These are phyloP conservation scores for Rhinoraja longicauda DNA, from an alignment of 2,797 vertebrate genomes.

Conservation along the genomic window DNA sequence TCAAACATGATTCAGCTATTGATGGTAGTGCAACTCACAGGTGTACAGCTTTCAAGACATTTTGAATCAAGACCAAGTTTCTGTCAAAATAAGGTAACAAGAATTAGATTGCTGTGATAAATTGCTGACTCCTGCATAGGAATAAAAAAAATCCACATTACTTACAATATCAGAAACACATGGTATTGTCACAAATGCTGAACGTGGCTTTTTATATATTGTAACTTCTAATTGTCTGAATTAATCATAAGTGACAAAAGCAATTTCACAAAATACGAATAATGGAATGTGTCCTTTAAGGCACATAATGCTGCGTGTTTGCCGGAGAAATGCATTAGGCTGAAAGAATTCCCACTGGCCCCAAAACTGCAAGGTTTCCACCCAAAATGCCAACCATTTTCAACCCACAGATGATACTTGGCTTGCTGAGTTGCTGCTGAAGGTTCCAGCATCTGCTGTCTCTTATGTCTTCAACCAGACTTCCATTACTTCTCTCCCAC, in stretches of 20 bases:
- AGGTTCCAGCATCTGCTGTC: too few relatives aligned
- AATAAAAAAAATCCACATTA: background rate
- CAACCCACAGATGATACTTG: too few relatives aligned
- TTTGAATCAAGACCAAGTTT: slow-evolving; percentile 28
- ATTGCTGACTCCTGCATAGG: background rate
- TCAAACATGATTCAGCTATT: background rate
- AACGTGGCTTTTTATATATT: background rate
- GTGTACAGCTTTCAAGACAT: background rate
- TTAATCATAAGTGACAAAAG: background rate
- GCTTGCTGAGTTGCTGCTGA: too few relatives aligned
- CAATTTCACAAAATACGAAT: too few relatives aligned
- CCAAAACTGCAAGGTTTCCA: too few relatives aligned
- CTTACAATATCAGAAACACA: background rate
- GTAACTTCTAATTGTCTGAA: background rate
- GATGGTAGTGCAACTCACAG: background rate
- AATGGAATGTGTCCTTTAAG: background rate
- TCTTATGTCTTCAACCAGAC: too few relatives aligned
- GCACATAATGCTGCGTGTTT: background rate
- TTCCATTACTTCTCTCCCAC: background rate
- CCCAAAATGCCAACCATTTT: too few relatives aligned
- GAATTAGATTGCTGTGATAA: slow-evolving; percentile 38
- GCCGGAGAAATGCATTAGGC: background rate
- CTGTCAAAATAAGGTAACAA: slow-evolving; percentile 35
- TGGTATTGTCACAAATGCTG: background rate
- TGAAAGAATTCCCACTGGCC: background rate